Conservation (phyloP, 2,113 vertebrate species). For the Lophura nycthemera region DNA sequence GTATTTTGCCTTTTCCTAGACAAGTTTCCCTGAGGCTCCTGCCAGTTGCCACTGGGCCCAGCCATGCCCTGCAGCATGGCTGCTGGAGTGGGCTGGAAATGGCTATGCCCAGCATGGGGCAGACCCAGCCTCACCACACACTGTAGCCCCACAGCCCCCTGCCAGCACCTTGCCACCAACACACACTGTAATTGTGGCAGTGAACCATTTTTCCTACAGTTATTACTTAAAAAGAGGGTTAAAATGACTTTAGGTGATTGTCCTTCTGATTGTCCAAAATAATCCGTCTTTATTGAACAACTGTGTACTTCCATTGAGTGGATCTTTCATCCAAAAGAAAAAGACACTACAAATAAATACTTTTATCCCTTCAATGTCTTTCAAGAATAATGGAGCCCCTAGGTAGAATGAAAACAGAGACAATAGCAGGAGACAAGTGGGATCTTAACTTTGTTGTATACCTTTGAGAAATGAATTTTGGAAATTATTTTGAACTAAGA, state of each 20-base stretch:
- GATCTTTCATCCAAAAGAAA: background rate
- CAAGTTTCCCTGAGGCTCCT: background rate
- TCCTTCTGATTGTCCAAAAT: background rate
- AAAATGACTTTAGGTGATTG: background rate
- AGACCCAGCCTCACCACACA: background rate
- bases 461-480: background rate
- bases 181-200: background rate
- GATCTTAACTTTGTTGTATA: background rate
- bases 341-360: background rate
- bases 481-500: background rate
- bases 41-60: background rate
- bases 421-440: background rate
- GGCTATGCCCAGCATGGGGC: background rate
- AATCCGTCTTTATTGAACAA: background rate
- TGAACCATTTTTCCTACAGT: background rate
- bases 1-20: background rate
- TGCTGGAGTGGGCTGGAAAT: fast-evolving
- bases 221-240: background rate
- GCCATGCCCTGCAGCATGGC: background rate
- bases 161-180: background rate
- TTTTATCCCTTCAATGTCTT: background rate
- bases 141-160: background rate
- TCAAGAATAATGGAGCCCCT: background rate
- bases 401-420: background rate
- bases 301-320: background rate